phyloP scores from a whole-genome alignment of 2,888 invertebrate species.

The Nebria brevicollis region DNA sequence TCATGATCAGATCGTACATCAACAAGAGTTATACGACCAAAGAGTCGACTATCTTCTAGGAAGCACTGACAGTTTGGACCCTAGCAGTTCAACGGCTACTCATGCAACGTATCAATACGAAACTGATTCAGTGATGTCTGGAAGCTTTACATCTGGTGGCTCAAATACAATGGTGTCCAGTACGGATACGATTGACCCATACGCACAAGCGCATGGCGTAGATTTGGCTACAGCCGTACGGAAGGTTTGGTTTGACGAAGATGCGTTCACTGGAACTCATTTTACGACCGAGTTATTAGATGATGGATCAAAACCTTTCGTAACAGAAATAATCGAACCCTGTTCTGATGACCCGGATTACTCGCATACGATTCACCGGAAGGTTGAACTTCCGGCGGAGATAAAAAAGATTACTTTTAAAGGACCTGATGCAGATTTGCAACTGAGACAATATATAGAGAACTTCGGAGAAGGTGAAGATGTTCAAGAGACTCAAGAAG shows the following conservation, averaged over 20 bases:
- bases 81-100: slow-evolving; percentile 82
- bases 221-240: slow-evolving; percentile 61
- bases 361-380: slow-evolving; percentile 64
- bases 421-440: slow-evolving; percentile 66
- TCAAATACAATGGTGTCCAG: slow-evolving; percentile 88
- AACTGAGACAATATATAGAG: slow-evolving; percentile 64
- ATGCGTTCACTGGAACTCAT: slow-evolving; percentile 53
- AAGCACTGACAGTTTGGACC: slow-evolving; percentile 79
- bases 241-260: slow-evolving; percentile 65
- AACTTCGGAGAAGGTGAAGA: slow-evolving; percentile 66
- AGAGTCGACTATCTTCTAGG: slow-evolving; percentile 69
- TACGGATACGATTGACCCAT: slow-evolving; percentile 74
- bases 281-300: slow-evolving; percentile 58
- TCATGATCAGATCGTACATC: slow-evolving; percentile 57
- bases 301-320: slow-evolving; percentile 60
- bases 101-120: slow-evolving; percentile 86
- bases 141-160: slow-evolving; percentile 84
- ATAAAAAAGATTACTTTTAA: slow-evolving; percentile 66
- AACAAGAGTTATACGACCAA: slow-evolving; percentile 47
- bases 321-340: slow-evolving; percentile 65
- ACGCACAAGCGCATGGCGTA: slow-evolving; percentile 64
- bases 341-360: slow-evolving; percentile 61
- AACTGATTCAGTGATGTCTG: slow-evolving; percentile 86
- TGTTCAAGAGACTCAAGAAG: slow-evolving; percentile 64
- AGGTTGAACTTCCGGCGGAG: slow-evolving; percentile 65